Percentiles rank a stretch among this genome's conserved stretches.
phyloP scores from a whole-genome alignment of 2,113 vertebrate genomes.

The Ciconia stormi region DNA sequence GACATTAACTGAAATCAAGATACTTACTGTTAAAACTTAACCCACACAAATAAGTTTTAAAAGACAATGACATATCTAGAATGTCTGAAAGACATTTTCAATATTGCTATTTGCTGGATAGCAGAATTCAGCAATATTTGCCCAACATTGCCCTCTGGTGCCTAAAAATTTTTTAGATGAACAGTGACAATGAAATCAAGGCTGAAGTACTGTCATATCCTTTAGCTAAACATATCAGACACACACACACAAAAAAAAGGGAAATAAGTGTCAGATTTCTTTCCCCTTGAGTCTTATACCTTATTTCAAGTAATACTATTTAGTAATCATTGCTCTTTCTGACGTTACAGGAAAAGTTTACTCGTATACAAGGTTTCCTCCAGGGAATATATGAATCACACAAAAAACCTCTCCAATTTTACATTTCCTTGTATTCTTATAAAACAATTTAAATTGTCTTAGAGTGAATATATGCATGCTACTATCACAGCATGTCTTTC shows the following conservation, averaged over 20 bases:
- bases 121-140: neutral
- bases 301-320: neutral
- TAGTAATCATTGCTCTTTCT: neutral
- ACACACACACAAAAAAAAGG: neutral
- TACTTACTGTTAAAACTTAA: neutral
- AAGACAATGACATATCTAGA: neutral
- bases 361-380: neutral
- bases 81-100: neutral
- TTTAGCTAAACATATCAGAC: neutral
- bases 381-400: neutral
- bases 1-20: neutral
- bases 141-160: constrained; percentile 63
- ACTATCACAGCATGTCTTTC: neutral
- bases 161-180: neutral
- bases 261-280: neutral
- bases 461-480: neutral
- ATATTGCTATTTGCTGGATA: neutral
- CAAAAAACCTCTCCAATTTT: too few relatives aligned
- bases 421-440: neutral
- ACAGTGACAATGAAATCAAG: neutral
- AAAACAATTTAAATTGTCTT: neutral
- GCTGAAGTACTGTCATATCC: neutral
- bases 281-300: neutral
- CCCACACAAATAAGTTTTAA: neutral
- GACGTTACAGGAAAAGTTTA: neutral